These are phyloP conservation scores for Saccostrea cuccullata DNA, from an alignment of 1,140 invertebrate species.

Conservation along the genomic window DNA sequence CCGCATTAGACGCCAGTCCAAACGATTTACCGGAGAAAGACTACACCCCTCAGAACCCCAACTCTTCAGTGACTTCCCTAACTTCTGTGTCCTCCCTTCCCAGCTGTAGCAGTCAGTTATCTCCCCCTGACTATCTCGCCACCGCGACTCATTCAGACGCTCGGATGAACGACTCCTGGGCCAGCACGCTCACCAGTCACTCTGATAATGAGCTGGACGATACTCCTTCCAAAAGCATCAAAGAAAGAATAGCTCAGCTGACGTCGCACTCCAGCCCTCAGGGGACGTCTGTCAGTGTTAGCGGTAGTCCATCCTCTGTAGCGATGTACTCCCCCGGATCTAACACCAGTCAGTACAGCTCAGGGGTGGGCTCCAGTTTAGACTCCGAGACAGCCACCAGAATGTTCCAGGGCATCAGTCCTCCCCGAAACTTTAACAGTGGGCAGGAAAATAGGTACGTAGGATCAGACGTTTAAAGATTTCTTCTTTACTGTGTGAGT, in stretches of 20 bases:
- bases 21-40: constrained; percentile 69
- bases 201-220: constrained; percentile 36
- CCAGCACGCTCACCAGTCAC: neutral
- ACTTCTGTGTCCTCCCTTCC: neutral
- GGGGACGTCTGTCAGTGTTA: neutral
- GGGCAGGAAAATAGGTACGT: neutral
- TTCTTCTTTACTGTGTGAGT: no score
- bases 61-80: constrained; percentile 11
- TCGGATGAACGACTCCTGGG: constrained; percentile 31
- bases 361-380: constrained; percentile 53
- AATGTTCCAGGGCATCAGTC: constrained; percentile 42
- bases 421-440: constrained; percentile 42
- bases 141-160: neutral
- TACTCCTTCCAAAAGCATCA: constrained; percentile 37
- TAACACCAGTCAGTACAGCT: constrained; percentile 50
- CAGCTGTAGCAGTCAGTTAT: neutral
- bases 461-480: neutral
- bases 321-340: constrained; percentile 19
- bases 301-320: constrained; percentile 1
- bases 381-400: constrained; percentile 52
- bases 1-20: constrained; percentile 63
- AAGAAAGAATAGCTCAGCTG: constrained; percentile 51
- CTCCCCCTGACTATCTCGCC: neutral
- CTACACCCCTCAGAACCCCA: constrained; percentile 46
- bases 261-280: constrained; percentile 46